phyloP scores from a whole-genome alignment of 1,140 invertebrate genomes.

The Vanessa tameamea region DNA sequence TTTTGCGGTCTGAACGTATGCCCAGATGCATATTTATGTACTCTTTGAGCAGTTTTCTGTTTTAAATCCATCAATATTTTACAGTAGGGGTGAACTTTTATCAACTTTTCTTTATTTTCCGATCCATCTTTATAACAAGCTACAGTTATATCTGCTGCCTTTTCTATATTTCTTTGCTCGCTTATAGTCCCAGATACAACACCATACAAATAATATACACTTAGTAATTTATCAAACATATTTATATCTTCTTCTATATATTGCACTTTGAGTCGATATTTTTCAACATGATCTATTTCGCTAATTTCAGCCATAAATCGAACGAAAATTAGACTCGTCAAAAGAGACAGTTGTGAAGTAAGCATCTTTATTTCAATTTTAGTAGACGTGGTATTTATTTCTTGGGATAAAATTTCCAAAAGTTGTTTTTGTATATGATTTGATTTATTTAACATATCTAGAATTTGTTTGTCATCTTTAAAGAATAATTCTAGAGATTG shows the following conservation, averaged over 20 bases:
- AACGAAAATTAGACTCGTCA: conserved; percentile 75
- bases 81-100: conserved; percentile 69
- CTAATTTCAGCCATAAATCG: conserved; percentile 66
- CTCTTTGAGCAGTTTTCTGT: conserved; percentile 49
- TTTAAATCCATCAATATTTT: conserved; percentile 57
- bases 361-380: conserved; percentile 52
- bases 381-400: conserved; percentile 1
- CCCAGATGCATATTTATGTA: conserved; percentile 67
- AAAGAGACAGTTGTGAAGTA: conserved; percentile 69
- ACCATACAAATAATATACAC: conserved; percentile 68
- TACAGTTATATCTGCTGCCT: conserved; percentile 46
- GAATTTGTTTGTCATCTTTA: conserved; percentile 42
- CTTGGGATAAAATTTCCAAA: conserved; percentile 7
- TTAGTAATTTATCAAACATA: conserved; percentile 65
- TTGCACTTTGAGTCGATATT: conserved; percentile 84
- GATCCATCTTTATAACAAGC: conserved; percentile 46
- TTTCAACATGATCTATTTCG: conserved; percentile 88
- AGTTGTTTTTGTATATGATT: conserved; percentile 45
- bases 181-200: conserved; percentile 63
- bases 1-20: conserved; percentile 70
- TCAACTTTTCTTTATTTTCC: conserved; percentile 47
- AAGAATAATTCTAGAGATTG: conserved; percentile 40
- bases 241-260: conserved; percentile 85
- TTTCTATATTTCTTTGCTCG: conserved; percentile 51
- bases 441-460: conserved; percentile 47